Conservation (phyloP, 2,888 invertebrate species). For the Parasteatoda lunata region DNA sequence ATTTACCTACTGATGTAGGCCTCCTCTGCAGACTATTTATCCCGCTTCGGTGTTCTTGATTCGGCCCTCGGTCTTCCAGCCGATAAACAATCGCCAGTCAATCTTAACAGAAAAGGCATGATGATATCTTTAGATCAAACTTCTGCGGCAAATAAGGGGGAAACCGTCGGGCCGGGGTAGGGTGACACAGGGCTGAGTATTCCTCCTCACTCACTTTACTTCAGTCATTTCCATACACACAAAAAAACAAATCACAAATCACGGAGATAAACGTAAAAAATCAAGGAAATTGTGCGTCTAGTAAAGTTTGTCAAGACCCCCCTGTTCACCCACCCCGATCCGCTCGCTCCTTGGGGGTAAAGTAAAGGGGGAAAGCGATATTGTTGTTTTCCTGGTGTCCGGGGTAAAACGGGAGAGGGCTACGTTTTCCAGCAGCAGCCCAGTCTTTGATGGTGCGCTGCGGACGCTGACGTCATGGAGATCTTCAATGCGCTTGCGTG, state of each 20-base stretch:
- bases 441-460: slow-evolving; percentile 26
- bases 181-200: slow-evolving; percentile 53
- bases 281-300: slow-evolving; percentile 12
- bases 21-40: slow-evolving; percentile 53
- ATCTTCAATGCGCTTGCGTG: slow-evolving; percentile 9
- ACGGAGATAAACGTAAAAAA: not conserved
- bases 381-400: slow-evolving; percentile 52
- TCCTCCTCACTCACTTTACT: slow-evolving; percentile 17
- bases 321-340: slow-evolving; percentile 54
- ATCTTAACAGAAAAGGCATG: slow-evolving; percentile 42
- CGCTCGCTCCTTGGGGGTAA: slow-evolving; percentile 36
- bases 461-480: slow-evolving; percentile 35
- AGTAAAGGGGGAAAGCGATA: slow-evolving; percentile 56
- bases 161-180: slow-evolving; percentile 51
- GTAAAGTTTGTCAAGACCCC: slow-evolving; percentile 19
- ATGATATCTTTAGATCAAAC: not conserved
- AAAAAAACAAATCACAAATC: not conserved
- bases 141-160: slow-evolving; percentile 23
- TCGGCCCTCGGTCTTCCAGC: slow-evolving; percentile 42
- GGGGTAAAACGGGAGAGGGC: slow-evolving; percentile 35
- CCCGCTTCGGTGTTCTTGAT: slow-evolving; percentile 47
- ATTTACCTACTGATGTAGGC: slow-evolving; percentile 58
- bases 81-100: slow-evolving; percentile 25
- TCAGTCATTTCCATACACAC: not conserved
- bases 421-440: not conserved